Evolutionary conservation across 2,888 invertebrate genomes (phyloP), one percentile per base, ranked within the genome.

Genomic region (Cactoblastis cactorum): DNA sequence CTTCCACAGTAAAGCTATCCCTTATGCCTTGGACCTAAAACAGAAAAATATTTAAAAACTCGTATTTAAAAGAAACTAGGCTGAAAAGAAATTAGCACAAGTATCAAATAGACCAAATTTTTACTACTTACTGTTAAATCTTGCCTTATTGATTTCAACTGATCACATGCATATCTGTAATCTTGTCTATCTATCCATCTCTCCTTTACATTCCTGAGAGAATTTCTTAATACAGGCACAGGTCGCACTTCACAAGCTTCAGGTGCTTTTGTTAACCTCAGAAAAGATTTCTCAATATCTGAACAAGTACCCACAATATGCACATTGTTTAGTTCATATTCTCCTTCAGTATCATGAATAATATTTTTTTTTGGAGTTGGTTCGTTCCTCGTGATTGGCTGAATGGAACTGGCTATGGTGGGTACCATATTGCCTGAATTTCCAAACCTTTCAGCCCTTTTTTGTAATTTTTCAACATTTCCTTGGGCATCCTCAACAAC

Each of bases 121-220:
- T 6, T 28, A 49, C 5, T 48, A 69, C 93, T 92, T 83, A 98
- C 99, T 56, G 99, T 99, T 67, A 99, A 92, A 92, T 99, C 99
- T 90, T 99, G 99, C 65, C 99, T 91, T 62, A 99, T 98, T 6
- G 98, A 98, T 86, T 99, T 99, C 52, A 99, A 91, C 86, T 99
- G 99, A 91, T 99, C 98, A 90, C 98, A 99, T 54, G 97, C 96
- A 91, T 98, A 99, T 84, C 94, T 94, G 85, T 99, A 99, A 88
- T 99, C 98, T 74, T 95, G 95, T 69, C 95, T 96, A 52, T 93
- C 91, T 59, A 94, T 92, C 98, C 99, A 99, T 69, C 95, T 94
- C 41, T 93, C 92, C 84, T 98, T 97, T 9, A 99, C 98, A 90
- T 96, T 95, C 73, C 92, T 93, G 70, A 99, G 91, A 41, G 99